Evolutionary conservation across 2,113 vertebrate species (phyloP), one percentile per base, ranked within the genome.

Genomic region (Neotoma lepida): DNA sequence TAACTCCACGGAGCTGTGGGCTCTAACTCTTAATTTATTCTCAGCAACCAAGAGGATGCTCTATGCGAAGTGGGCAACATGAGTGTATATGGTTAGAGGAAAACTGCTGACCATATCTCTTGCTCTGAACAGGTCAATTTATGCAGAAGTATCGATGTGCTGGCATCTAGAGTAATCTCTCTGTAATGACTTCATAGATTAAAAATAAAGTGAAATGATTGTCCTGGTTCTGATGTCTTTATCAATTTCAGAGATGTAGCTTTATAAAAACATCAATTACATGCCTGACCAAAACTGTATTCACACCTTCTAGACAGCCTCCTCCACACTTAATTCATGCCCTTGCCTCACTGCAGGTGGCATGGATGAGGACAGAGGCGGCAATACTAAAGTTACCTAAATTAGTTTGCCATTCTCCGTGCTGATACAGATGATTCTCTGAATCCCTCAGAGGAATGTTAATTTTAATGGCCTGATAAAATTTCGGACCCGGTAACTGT

Each of bases 381-480:
- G 77, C 9, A 33, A 33, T 56, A 41, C 26, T 78, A 58, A 88
- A 86, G 73, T 81, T 39, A 33, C 24, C 64, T 77, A 63, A 71
- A 86, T 78, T 88, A 73, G 39, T 81, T 76, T 81, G 39, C 82
- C 76, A 15, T 20, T 81, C 88, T 30, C 26, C 17, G 56, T 77
- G 80, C 54, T 93, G 30, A 63, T 73, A 86, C 13, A 63, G n/a
- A 86, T 77, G 89, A 30, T 90, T 95, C 46, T 73, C 88, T 81
- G 46, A 95, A 77, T 86, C n/a, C 39, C 41, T 77, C 28, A 66
- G 44, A 28, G 35, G 56, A 86, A 90, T 76, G 20, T 88, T 92
- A 81, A 92, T n/a, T 33, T 70, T 61, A 87, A 35, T 88, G 24
- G 24, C 39, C 64, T 86, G 63, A 46, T 90, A 93, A 92, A 95